Base-by-base conservation (phyloP, 2,797 vertebrate genomes). In the Scolopax bukidnonensis region DNA sequence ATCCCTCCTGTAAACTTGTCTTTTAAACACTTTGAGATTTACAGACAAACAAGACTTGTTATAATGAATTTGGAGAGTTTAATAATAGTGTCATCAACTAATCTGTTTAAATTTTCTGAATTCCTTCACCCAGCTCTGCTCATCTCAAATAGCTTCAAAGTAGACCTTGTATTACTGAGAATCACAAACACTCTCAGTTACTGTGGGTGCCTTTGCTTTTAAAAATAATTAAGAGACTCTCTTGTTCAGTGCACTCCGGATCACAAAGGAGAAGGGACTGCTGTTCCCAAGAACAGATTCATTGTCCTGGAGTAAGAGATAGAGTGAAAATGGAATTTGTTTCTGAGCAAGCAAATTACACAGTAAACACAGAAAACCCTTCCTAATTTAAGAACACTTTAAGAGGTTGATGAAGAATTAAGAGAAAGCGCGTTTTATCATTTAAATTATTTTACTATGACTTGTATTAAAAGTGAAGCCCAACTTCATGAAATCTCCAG, bases 61-160 rank as follows among this genome's bases (percentile, higher is more conserved):
- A 89, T 95, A 96, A 96, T 90, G 83, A 96, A 81, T 93, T 73
- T 95, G 50, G 76, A 88, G 85, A 93, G 65, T 89, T 91, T 93
- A 96, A 92, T 94, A 95, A 96, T 85, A 96, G 94, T 87, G 92
- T 93, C 80, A 94, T 85, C 89, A 95, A 83, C 51, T 79, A 86
- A 94, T 88, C 70, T 94, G 59, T 77, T 76, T 90, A 91, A 96
- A 95, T 93, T 91, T 93, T 64, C 60, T 43, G 33, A 92, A 48
- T 70, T 82, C 33, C 45, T 94, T 79, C 78, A 83, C 33, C 20
- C 88, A 71, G 69, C n/a, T 64, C 63, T 81, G 13, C 30, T 54
- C 6, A 32, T 43, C 41, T 38, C 38, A 80, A 77, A 83, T 25
- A 68, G 50, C 40, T 81, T 77, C 32, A 59, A 50, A 73, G 43